Base-by-base conservation (phyloP, 64 coral and sea anemone species). In the Dendronephthya gigantea region DNA sequence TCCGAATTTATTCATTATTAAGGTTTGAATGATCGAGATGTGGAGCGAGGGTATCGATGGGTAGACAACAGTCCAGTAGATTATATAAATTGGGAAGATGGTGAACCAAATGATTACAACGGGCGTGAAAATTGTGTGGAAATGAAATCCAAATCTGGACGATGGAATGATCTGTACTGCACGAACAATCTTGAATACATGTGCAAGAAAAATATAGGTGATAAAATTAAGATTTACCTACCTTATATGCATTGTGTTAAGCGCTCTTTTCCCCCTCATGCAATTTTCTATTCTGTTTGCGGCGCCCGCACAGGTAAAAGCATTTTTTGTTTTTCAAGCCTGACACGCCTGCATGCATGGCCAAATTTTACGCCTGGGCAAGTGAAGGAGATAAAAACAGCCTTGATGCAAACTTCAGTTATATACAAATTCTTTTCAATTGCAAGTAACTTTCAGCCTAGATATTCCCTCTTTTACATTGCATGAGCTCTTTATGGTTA, bases 121-220 rank as follows among this genome's bases (percentile, higher is more conserved):
- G 55, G 30, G 9, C 29, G 14, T 29, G 72, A 79, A 79, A 79
- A 79, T 34, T 79, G 72, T 39, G 72, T 79, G 16, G 72, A 34
- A 79, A 79, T 79, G 72, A 3, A 9, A 35, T 28, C 72, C 19
- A 36, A 12, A 79, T 36, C 72, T 34, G 72, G 72, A 29, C 72
- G 37, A 34, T 79, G 72, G 72, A 39, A 79, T 34, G 72, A 79
- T 34, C 25, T 79, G 30, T 0, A 19, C 0, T 79, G 72, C 36
- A 16, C 3, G 11, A 15, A 2, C 0, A 35, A 12, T 3, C 32
- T 8, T 8, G 1, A 29, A 36, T 79, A 79, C 36, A 39, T 39
- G 30, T 79, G 72, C 36, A 79, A 79, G 37, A 34, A 79, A 33
- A 79, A 79, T 14, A 36, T 79, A 79, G 72, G 72, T 79, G 29